Conservation (phyloP, 1,140 invertebrate species). For the Oryctes rhinoceros region DNA sequence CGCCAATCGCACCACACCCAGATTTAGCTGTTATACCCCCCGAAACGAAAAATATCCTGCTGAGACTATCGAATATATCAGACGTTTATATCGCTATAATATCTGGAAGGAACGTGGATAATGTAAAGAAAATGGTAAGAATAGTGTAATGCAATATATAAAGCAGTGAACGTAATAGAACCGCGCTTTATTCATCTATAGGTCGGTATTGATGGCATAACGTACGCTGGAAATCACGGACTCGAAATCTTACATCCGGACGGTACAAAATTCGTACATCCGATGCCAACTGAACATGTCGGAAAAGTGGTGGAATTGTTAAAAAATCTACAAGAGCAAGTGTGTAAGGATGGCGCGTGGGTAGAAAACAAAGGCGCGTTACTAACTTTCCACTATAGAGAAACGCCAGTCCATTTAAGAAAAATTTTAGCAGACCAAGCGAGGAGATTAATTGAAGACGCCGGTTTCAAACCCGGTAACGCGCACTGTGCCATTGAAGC, state of each 20-base stretch:
- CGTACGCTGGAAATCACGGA: conserved; percentile 91
- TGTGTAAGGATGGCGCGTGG: conserved; percentile 88
- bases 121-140: conserved; percentile 85
- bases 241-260: conserved; percentile 89
- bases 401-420: conserved; percentile 75
- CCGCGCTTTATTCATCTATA: conserved; percentile 49
- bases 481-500: conserved; percentile 89
- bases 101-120: conserved; percentile 85
- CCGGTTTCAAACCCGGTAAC: conserved; percentile 78
- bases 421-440: conserved; percentile 63
- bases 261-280: conserved; percentile 89
- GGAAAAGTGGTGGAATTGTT: conserved; percentile 81
- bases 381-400: conserved; percentile 88
- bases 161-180: neutral
- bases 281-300: conserved; percentile 86
- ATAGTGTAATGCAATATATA: neutral
- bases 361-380: conserved; percentile 91
- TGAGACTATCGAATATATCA: conserved; percentile 84
- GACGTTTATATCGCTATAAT: conserved; percentile 90
- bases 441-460: conserved; percentile 74
- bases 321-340: conserved; percentile 79
- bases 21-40: conserved; percentile 84
- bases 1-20: conserved; percentile 88
- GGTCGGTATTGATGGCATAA: conserved; percentile 88
- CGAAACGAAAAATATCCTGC: conserved; percentile 85